Evolutionary conservation across 1,140 invertebrate genomes (phyloP), one percentile per base, ranked within the genome.

Genomic region (Planococcus citri): DNA sequence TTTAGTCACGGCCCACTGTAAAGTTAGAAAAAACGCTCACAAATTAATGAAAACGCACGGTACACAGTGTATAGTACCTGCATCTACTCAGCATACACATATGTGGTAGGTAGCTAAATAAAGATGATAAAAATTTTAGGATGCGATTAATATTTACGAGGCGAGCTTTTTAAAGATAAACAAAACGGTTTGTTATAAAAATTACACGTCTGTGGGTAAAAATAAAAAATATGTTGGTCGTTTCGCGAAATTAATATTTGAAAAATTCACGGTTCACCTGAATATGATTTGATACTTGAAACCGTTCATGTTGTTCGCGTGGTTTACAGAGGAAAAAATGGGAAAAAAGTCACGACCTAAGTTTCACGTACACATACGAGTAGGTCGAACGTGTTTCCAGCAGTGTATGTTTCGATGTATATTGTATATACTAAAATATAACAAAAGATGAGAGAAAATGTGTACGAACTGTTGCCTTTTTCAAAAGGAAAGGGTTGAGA

Each of bases 51-150:
- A n/a, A 51, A 51, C 41, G n/a, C 41, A 51, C n/a, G 6, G 41
- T 51, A 51, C 41, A n/a, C n/a, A n/a, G n/a, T n/a, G n/a, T n/a
- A n/a, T n/a, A n/a, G n/a, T n/a, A n/a, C n/a, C n/a, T n/a, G n/a
- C n/a, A n/a, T n/a, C n/a, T n/a, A n/a, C n/a, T n/a, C n/a, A n/a
- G n/a, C n/a, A n/a, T n/a, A n/a, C n/a, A n/a, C n/a, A 51, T 51
- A 51, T 51, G 12, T 33, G 29, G 4, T 33, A 33, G 41, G 41
- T 51, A 51, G 41, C 41, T 51, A 51, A 51, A 51, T 51, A 51
- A 51, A 51, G 41, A 51, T 51, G 41, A 51, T 51, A 17, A 51
- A 51, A 51, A 51, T 51, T 51, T 51, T 51, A 51, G 41, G 41
- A 17, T 51, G 17, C 41, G 41, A 20, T 51, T 51, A 51, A 51